These are phyloP conservation scores for Adelosebastes latens DNA, from an alignment of 2,797 vertebrate genomes.

Conservation along the genomic window DNA sequence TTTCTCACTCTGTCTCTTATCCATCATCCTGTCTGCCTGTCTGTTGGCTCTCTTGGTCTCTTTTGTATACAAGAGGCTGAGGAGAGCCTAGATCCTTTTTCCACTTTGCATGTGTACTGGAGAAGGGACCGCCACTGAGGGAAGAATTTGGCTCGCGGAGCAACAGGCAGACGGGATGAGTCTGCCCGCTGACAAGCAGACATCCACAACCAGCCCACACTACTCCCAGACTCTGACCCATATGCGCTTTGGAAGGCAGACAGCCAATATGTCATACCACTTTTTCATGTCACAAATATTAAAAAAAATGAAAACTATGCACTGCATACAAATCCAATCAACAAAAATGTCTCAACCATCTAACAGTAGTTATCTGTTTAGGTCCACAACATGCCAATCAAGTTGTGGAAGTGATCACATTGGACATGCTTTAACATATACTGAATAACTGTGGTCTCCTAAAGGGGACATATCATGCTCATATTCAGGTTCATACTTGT, in stretches of 20 bases:
- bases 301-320: not conserved
- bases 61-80: constrained; percentile 15
- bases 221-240: not conserved
- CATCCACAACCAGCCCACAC: constrained; percentile 16
- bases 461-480: no score
- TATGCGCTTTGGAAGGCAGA: constrained; percentile 1
- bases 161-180: constrained; percentile 58
- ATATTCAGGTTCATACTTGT: no score
- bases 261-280: not conserved
- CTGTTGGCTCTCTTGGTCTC: not conserved
- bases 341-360: no score
- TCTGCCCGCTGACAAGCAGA: constrained; percentile 53
- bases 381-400: no score
- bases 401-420: no score
- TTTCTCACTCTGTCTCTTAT: not conserved
- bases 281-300: not conserved
- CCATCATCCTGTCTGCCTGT: not conserved
- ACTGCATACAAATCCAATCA: no score
- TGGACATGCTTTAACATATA: not conserved
- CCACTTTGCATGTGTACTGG: constrained; percentile 25
- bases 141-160: constrained; percentile 44
- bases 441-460: not conserved
- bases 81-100: constrained; percentile 29
- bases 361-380: no score
- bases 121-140: constrained; percentile 20